Evolutionary conservation across 2,888 invertebrate genomes (phyloP).

Genomic region (Bombyx huttoni): DNA sequence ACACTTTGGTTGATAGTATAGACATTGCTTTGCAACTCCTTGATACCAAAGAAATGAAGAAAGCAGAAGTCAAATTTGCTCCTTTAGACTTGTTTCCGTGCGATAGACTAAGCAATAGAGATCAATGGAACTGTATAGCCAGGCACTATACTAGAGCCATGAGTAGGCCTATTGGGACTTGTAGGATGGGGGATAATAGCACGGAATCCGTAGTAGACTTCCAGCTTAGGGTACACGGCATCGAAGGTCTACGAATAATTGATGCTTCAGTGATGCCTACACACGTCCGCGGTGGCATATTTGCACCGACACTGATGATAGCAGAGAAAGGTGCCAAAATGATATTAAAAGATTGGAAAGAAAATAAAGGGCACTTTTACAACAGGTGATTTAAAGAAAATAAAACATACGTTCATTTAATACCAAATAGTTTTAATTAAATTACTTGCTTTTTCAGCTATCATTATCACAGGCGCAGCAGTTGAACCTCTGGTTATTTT

Average conservation of each 20-base stretch:
- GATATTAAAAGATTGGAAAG: slow-evolving; percentile 59
- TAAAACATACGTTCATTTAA: slow-evolving; percentile 13
- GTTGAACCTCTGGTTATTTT: slow-evolving; percentile 59
- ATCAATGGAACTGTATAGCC: slow-evolving; percentile 64
- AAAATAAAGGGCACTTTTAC: slow-evolving; percentile 44
- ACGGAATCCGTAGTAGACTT: slow-evolving; percentile 56
- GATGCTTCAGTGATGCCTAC: slow-evolving; percentile 65
- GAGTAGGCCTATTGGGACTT: slow-evolving; percentile 59
- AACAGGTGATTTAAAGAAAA: slow-evolving; percentile 36
- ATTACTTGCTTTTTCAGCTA: slow-evolving; percentile 64
- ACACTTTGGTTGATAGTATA: slow-evolving; percentile 55
- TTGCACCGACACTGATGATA: slow-evolving; percentile 60
- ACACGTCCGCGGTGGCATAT: slow-evolving; percentile 50
- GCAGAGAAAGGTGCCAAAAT: slow-evolving; percentile 59
- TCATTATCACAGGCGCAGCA: slow-evolving; percentile 61
- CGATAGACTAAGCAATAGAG: slow-evolving; percentile 50
- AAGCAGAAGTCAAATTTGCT: slow-evolving; percentile 53
- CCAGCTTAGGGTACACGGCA: slow-evolving; percentile 49
- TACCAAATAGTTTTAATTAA: slow-evolving; percentile 63
- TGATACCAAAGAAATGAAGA: slow-evolving; percentile 59
- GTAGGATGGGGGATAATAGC: slow-evolving; percentile 55
- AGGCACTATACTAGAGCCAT: slow-evolving; percentile 63
- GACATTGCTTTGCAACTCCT: slow-evolving; percentile 58
- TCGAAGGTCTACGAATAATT: slow-evolving; percentile 56
- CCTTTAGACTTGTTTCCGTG: slow-evolving; percentile 60